Evolutionary conservation across 2,797 vertebrate species (phyloP).

Genomic region (Acanthurus tractus): DNA sequence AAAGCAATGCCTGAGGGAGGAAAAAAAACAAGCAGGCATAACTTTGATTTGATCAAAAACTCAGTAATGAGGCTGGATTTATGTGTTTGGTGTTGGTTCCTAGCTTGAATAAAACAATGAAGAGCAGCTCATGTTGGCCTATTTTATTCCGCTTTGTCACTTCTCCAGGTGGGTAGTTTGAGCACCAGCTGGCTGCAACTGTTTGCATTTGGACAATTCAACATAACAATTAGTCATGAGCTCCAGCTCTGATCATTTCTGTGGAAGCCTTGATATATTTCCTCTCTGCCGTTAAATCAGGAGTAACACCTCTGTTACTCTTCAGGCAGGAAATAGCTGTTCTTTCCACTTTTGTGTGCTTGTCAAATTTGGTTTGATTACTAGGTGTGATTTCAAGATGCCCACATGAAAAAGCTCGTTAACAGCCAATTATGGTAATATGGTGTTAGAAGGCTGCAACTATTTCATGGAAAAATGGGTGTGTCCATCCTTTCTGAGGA

Average conservation of each 20-base stretch:
- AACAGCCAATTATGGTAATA: slow-evolving; percentile 29
- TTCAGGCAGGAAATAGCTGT: slow-evolving; percentile 15
- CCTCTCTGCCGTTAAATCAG: slow-evolving; percentile 21
- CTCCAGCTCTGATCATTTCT: slow-evolving; percentile 17
- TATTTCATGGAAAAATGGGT: slow-evolving; percentile 13
- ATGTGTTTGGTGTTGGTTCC: neutral
- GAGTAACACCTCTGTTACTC: slow-evolving; percentile 19
- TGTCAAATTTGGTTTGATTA: slow-evolving; percentile 42
- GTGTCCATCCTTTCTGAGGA: slow-evolving; percentile 8
- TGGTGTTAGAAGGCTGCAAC: slow-evolving; percentile 6
- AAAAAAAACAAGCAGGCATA: neutral
- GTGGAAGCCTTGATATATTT: slow-evolving; percentile 9
- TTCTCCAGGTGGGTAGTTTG: slow-evolving; percentile 38
- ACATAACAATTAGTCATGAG: slow-evolving; percentile 40
- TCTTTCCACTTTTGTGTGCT: slow-evolving; percentile 29
- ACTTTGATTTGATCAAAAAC: slow-evolving; percentile 48
- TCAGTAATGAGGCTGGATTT: slow-evolving; percentile 40
- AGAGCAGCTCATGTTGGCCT: slow-evolving; percentile 29
- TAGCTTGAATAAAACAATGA: slow-evolving; percentile 39
- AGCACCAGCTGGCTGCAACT: slow-evolving; percentile 38
- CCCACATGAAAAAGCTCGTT: slow-evolving; percentile 19
- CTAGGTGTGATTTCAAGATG: slow-evolving; percentile 12
- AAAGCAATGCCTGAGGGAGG: slow-evolving; percentile 6
- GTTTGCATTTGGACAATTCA: slow-evolving; percentile 34
- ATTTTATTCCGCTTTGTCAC: slow-evolving; percentile 51